Conservation (phyloP, 2,797 vertebrate species). For the Siniperca scherzeri region DNA sequence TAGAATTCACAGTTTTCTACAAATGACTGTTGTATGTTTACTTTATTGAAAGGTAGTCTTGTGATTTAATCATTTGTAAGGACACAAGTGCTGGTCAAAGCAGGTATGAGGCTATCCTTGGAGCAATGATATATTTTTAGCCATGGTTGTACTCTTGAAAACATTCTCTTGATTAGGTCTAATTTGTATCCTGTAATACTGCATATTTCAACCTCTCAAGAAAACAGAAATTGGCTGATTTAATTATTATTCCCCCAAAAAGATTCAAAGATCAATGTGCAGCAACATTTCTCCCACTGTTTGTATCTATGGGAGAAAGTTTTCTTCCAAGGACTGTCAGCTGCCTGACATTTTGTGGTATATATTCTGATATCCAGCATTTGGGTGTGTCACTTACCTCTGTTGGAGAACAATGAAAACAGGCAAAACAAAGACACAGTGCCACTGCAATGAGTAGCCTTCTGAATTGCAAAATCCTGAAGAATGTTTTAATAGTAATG, state of each 20-base stretch:
- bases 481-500: background rate
- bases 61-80: background rate
- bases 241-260: background rate
- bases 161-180: background rate
- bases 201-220: background rate
- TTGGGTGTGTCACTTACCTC: slow-evolving; percentile 2
- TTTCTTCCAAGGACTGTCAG: background rate
- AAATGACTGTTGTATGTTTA: background rate
- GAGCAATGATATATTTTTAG: background rate
- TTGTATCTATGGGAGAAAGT: background rate
- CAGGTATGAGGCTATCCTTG: background rate
- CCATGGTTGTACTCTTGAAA: background rate
- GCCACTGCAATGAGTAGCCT: background rate
- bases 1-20: background rate
- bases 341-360: slow-evolving; percentile 11
- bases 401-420: slow-evolving; percentile 22
- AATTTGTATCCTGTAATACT: background rate
- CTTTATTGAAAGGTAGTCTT: background rate
- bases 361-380: background rate
- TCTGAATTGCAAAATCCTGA: background rate
- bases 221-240: background rate
- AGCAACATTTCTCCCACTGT: background rate
- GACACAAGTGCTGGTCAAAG: background rate
- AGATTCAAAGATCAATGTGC: background rate
- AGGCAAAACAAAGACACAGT: background rate